phyloP scores from a whole-genome alignment of 2,888 invertebrate genomes.

The Sminthurides aquaticus region DNA sequence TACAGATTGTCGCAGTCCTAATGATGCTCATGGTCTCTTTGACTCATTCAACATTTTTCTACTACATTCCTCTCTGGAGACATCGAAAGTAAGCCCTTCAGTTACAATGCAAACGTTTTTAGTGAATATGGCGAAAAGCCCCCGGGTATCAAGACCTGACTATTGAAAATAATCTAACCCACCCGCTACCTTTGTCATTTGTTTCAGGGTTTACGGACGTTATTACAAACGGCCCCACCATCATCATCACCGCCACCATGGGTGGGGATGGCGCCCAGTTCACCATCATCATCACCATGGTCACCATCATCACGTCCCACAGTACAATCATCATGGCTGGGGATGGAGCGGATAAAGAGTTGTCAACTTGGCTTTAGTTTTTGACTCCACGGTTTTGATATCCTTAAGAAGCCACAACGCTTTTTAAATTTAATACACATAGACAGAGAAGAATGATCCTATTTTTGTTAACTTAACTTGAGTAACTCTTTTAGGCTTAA shows the following conservation, averaged over 20 bases:
- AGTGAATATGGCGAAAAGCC: neutral
- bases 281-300: constrained; percentile 10
- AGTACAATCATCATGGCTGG: neutral
- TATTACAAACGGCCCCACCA: constrained; percentile 12
- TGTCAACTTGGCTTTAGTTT: neutral
- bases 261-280: neutral
- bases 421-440: too few species aligned
- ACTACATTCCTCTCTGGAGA: constrained; percentile 30
- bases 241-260: constrained; percentile 11
- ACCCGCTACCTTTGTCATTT: neutral
- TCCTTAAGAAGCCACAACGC: neutral
- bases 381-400: neutral
- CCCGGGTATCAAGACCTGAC: neutral
- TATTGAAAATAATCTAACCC: too few species aligned
- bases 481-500: too few species aligned
- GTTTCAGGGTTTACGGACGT: constrained; percentile 11
- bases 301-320: neutral
- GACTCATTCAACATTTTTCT: constrained; percentile 26
- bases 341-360: neutral
- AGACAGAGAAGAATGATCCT: too few species aligned
- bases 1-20: constrained; percentile 23
- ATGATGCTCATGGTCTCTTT: constrained; percentile 23
- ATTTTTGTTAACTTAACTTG: neutral
- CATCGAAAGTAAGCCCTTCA: constrained; percentile 20
- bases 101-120: neutral